Base-by-base conservation (phyloP, 2,797 vertebrate genomes). In the Hylomyscus alleni region DNA sequence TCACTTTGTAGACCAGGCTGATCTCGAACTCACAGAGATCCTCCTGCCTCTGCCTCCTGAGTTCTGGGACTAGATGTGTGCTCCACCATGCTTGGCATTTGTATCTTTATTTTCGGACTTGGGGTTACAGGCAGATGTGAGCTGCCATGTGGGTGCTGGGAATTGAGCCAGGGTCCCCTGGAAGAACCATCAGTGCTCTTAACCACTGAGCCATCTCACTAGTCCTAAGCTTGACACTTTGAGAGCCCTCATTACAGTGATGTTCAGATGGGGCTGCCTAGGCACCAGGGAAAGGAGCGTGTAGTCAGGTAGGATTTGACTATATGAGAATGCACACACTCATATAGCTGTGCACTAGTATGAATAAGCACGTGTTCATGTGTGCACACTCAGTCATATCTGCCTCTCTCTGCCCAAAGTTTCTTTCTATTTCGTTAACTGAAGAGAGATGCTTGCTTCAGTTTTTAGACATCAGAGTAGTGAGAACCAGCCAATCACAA, bases 401-500 rank as follows among this genome's bases (percentile, higher is more conserved):
- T 72, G 20, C 47, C 44, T 34, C 19, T 13, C 5, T 83, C 82
- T 93, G 97, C 93, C 94, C 93, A 96, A 96, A 96, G 92, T 95
- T 86, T 82, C 96, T 89, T 47, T 98, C 97, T 98, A 97, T 98
- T 95, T 98, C 97, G 97, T 94, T 97, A 98, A 98, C 97, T 96
- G 97, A 98, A 98, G 96, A 97, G 98, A 98, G 96, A 96, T 29
- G 56, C 97, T 94, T 93, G 94, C 97, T 98, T 98, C 98, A 98
- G 98, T 97, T 98, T 98, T 98, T 98, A 98, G 98, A 98, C 97
- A 98, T 98, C 97, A 97, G 98, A 98, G 96, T 96, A 95, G 96
- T 95, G 95, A 97, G 97, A 97, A 94, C 75, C 96, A 98, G 97
- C 98, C 95, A 93, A 96, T 96, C 97, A 97, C 97, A 96, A 96